These are phyloP conservation scores for Calephelis nemesis DNA, from an alignment of 1,140 invertebrate genomes.

Conservation along the genomic window DNA sequence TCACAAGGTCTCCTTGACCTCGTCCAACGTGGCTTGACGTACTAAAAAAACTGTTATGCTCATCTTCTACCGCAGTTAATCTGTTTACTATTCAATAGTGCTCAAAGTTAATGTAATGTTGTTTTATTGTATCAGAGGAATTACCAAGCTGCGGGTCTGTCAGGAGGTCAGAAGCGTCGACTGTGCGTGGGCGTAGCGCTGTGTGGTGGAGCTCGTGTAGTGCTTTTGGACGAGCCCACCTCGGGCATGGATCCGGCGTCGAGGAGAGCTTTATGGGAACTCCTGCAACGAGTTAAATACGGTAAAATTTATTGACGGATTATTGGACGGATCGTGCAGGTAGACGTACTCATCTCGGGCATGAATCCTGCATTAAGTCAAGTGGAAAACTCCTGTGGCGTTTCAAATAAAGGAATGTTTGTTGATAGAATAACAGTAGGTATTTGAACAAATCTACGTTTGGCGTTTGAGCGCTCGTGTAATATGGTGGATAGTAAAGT, in stretches of 20 bases:
- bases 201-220: conserved; percentile 75
- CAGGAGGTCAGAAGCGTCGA: conserved; percentile 80
- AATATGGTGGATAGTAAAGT: no score
- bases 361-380: conserved; percentile 96
- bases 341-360: conserved; percentile 70
- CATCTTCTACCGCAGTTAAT: no score
- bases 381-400: conserved; percentile 91
- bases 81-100: no score
- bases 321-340: background rate
- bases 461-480: no score
- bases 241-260: conserved; percentile 97
- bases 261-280: conserved; percentile 93
- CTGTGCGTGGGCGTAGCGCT: conserved; percentile 79
- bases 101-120: no score
- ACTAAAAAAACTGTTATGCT: no score
- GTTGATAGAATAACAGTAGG: no score
- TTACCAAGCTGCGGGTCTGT: conserved; percentile 78
- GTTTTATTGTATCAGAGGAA: conserved; percentile 42
- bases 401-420: conserved; percentile 64
- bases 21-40: no score
- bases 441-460: no score
- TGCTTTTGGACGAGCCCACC: conserved; percentile 96
- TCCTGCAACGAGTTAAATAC: conserved; percentile 81
- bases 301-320: conserved; percentile 31
- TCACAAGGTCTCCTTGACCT: no score